Evolutionary conservation across 2,888 invertebrate genomes (phyloP), one percentile per base, ranked within the genome.

Genomic region (Drosophila neonasuta): DNA sequence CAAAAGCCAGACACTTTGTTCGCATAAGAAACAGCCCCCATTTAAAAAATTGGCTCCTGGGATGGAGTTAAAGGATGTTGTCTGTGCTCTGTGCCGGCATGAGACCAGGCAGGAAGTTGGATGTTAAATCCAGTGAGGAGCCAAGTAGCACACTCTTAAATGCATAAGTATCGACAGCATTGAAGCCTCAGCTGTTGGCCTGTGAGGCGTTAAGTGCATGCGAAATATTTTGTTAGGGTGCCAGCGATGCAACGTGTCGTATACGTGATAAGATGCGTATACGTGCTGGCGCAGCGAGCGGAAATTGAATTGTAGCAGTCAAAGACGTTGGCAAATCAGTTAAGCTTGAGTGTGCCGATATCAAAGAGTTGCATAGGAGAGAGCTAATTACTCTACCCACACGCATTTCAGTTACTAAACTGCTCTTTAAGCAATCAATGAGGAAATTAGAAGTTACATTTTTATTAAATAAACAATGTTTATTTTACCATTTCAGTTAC

Each of bases 261-360:
- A 81, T 68, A 79, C 85, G 85, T 80, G 80, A 80, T 80, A 79
- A 62, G 49, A 44, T 50, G 81, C 79, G 70, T 76, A 66, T 71
- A 78, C 76, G 80, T 81, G 81, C 71, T 62, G 65, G n/a, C 57
- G 46, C 56, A 34, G 56, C 45, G 32, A 55, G 54, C 85, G 85
- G 85, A 80, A 80, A 80, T 80, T 80, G 77, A 77, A 74, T 62
- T 65, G 73, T 11, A 34, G 34, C 49, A 52, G 32, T 68, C 51
- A 42, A 44, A 69, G 34, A 29, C 48, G 41, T n/a, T 29, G 8
- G 34, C 34, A 58, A 66, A 73, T 73, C 61, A 45, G 61, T 60
- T 73, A 55, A 57, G 51, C 46, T 20, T 8, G 13, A 30, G 13
- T 17, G 24, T 20, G n/a, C 9, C 24, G 51, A 9, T 29, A 15